These are phyloP conservation scores for Nebria salina DNA, from an alignment of 2,888 invertebrate genomes.

Conservation along the genomic window DNA sequence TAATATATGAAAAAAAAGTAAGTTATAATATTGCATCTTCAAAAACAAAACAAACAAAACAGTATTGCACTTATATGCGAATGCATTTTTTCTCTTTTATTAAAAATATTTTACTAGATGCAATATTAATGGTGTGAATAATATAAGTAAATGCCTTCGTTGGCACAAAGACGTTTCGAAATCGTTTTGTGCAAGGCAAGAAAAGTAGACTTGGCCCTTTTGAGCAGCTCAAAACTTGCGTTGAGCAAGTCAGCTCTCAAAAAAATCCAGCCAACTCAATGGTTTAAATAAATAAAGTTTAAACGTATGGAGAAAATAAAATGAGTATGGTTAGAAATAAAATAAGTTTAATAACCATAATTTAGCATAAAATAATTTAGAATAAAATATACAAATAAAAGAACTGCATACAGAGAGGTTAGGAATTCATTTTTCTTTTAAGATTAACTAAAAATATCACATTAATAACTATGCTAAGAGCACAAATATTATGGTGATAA, in stretches of 20 bases:
- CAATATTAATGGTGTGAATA: neutral
- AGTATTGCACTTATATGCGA: neutral
- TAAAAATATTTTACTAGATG: neutral
- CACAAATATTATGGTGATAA: constrained; percentile 45
- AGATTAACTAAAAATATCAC: constrained; percentile 45
- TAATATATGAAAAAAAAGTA: neutral
- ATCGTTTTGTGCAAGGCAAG: constrained; percentile 42
- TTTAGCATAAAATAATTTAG: constrained; percentile 38
- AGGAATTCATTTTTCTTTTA: constrained; percentile 38
- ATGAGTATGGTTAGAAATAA: neutral
- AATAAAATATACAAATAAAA: constrained; percentile 40
- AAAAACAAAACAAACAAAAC: neutral
- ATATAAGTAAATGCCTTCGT: constrained; percentile 23
- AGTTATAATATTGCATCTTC: neutral
- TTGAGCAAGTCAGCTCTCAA: constrained; percentile 38
- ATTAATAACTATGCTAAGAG: constrained; percentile 45
- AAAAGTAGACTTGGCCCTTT: constrained; percentile 22
- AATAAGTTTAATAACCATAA: constrained; percentile 34
- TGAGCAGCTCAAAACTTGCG: constrained; percentile 40
- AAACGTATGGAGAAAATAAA: constrained; percentile 19
- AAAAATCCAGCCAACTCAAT: constrained; percentile 30
- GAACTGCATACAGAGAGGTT: constrained; percentile 35
- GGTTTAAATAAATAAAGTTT: constrained; percentile 17
- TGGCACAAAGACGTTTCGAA: constrained; percentile 25
- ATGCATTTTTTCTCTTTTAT: too few species aligned